Percentiles rank a stretch among this genome's conserved stretches.
Conservation (phyloP, 2,888 invertebrate species). For the Augochlorella aurata region DNA sequence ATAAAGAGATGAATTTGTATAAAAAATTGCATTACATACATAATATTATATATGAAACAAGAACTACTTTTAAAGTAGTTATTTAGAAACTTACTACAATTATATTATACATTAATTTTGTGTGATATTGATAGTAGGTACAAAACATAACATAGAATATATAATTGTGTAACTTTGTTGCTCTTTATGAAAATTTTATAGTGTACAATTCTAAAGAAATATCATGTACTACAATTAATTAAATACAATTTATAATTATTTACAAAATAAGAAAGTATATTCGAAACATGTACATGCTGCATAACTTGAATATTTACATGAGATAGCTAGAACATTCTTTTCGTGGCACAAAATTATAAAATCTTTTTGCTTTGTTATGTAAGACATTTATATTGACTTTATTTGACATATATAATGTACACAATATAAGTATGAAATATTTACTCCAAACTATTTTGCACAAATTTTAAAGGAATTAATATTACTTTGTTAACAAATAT, state of each 20-base stretch:
- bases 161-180: conserved; percentile 10
- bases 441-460: conserved; percentile 8
- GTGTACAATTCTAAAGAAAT: conserved; percentile 32
- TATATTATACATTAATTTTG: conserved; percentile 26
- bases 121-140: conserved; percentile 24
- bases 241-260: conserved; percentile 31
- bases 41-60: background rate
- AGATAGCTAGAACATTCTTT: background rate
- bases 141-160: conserved; percentile 10
- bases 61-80: conserved; percentile 49
- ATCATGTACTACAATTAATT: background rate
- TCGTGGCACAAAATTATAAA: background rate
- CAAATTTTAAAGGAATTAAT: background rate
- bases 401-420: background rate
- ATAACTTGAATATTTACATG: too few relatives aligned
- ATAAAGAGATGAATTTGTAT: conserved; percentile 22
- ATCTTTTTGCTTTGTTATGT: background rate
- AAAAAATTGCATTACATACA: conserved; percentile 39
- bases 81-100: conserved; percentile 35
- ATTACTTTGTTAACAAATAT: conserved; percentile 6
- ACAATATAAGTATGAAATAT: background rate
- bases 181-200: conserved; percentile 21
- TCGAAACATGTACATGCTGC: conserved; percentile 19
- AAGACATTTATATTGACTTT: background rate
- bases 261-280: conserved; percentile 13